Conservation (phyloP, 1,140 invertebrate genomes). For the Apolygus lucorum region DNA sequence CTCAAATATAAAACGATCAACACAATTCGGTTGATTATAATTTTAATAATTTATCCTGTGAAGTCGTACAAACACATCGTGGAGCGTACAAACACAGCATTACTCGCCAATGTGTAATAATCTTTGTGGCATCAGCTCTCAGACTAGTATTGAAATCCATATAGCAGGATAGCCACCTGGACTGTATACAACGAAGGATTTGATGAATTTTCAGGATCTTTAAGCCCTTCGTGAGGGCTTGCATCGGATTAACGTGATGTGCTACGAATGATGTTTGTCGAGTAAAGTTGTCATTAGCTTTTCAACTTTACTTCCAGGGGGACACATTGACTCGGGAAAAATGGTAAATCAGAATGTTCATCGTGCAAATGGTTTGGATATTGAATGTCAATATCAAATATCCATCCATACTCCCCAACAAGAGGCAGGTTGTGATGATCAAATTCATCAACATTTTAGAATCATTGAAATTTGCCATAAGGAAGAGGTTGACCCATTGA, state of each 20-base stretch:
- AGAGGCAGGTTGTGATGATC: neutral
- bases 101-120: neutral
- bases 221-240: neutral
- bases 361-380: neutral
- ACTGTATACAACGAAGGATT: neutral
- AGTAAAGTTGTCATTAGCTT: neutral
- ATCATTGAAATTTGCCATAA: neutral
- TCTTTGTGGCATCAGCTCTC: neutral
- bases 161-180: neutral
- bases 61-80: neutral
- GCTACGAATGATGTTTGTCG: neutral
- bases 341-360: too few relatives aligned
- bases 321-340: too few relatives aligned
- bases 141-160: neutral
- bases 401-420: neutral
- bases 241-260: neutral
- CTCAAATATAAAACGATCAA: neutral
- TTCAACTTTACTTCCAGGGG: neutral
- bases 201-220: neutral
- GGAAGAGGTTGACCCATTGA: neutral
- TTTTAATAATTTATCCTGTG: neutral
- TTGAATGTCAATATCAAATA: neutral
- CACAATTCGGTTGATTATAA: neutral
- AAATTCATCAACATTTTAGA: neutral
- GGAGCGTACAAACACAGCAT: conserved; percentile 15